Conservation (phyloP, 2,113 vertebrate species). For the Empidonax alnorum region DNA sequence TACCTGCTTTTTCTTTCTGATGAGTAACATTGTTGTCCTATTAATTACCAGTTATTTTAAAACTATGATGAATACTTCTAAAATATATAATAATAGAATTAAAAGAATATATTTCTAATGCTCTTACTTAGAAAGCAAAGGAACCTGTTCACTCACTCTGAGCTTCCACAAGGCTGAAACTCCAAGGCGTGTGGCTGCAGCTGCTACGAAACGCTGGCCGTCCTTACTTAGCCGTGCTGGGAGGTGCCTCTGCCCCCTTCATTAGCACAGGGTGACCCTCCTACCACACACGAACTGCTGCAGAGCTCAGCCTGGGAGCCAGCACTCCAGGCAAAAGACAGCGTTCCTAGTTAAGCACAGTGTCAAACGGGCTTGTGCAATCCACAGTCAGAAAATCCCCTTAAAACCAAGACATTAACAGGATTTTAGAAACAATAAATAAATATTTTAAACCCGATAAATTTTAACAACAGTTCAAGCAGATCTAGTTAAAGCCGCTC, state of each 20-base stretch:
- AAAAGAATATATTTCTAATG: neutral
- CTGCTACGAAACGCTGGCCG: neutral
- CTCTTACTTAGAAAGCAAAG: neutral
- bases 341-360: neutral
- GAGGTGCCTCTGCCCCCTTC: neutral
- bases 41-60: neutral
- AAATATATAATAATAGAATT: neutral
- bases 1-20: neutral
- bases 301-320: neutral
- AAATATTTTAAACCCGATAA: neutral
- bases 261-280: neutral
- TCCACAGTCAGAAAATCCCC: neutral
- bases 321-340: neutral
- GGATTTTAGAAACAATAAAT: conserved; percentile 30
- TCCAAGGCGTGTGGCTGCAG: neutral
- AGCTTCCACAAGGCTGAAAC: neutral
- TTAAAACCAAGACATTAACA: neutral
- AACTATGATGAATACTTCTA: neutral
- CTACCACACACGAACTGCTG: fast-evolving
- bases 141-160: neutral
- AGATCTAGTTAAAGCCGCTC: neutral
- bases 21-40: neutral
- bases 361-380: neutral
- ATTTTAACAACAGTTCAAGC: conserved; percentile 5
- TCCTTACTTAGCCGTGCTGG: neutral